Evolutionary conservation across 2,113 vertebrate genomes (phyloP).

Genomic region (Gasterosteus nipponicus): DNA sequence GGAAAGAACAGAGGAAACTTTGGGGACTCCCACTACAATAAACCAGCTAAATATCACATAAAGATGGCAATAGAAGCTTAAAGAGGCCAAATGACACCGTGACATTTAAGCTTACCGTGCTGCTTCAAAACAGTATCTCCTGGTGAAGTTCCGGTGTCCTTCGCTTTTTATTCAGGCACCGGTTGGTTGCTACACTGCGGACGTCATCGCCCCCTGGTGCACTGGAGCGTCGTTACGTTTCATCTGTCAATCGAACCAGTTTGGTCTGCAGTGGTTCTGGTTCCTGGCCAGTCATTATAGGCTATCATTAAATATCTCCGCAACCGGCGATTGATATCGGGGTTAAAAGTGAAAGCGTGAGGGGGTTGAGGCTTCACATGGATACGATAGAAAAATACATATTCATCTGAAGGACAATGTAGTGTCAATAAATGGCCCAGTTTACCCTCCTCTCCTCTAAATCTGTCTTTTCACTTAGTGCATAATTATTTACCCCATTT

Average conservation of each 20-base stretch:
- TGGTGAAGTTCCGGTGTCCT: background rate
- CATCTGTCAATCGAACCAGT: background rate
- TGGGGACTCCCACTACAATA: rapidly evolving
- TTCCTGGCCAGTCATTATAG: background rate
- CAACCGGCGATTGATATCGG: no score
- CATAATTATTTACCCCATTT: background rate
- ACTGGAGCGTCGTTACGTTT: background rate
- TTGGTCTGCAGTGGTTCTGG: background rate
- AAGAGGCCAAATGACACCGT: background rate
- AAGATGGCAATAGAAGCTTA: rapidly evolving
- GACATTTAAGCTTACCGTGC: constrained; percentile 69
- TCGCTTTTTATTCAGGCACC: background rate
- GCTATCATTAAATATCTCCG: background rate
- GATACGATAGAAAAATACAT: background rate
- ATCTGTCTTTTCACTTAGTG: background rate
- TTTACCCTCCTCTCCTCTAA: background rate
- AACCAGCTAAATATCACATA: rapidly evolving
- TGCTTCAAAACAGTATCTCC: background rate
- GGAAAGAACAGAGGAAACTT: background rate
- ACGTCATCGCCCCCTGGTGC: constrained; percentile 34
- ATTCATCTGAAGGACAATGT: background rate
- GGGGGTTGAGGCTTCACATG: background rate
- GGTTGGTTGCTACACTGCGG: no score
- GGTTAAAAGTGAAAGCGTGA: background rate
- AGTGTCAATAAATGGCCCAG: background rate